Evolutionary conservation across 2,888 invertebrate genomes (phyloP).

Genomic region (Pseudococcus longispinus): DNA sequence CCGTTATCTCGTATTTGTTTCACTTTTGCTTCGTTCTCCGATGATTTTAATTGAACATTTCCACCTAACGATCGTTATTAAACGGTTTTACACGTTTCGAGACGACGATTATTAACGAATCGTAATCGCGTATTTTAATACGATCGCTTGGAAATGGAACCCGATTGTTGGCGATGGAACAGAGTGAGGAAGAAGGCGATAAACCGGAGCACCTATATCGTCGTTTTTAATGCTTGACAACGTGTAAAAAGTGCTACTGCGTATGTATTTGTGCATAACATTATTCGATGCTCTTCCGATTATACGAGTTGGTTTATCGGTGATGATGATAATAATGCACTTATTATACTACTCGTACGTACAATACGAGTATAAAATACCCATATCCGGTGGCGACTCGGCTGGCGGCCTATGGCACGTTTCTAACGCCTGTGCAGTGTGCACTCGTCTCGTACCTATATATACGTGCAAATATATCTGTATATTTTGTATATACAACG

Average conservation of each 20-base stretch:
- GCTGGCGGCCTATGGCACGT: background rate
- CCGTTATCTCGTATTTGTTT: background rate
- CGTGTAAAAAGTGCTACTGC: background rate
- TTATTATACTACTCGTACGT: background rate
- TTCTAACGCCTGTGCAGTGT: background rate
- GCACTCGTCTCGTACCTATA: too few species aligned
- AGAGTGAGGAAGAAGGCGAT: background rate
- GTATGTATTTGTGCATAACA: background rate
- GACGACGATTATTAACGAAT: background rate
- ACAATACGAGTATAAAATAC: background rate
- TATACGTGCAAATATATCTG: too few species aligned
- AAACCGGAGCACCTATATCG: background rate
- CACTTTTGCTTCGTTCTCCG: background rate
- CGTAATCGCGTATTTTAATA: background rate
- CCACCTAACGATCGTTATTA: background rate
- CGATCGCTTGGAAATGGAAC: background rate
- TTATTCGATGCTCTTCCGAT: background rate
- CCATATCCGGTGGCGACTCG: background rate
- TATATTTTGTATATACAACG: background rate
- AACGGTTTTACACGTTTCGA: background rate
- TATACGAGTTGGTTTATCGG: background rate
- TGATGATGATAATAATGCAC: background rate
- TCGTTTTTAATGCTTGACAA: background rate
- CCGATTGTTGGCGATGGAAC: background rate
- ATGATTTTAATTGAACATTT: background rate